Evolutionary conservation across 2,113 vertebrate genomes (phyloP).

Genomic region (Melanocharis versteri): DNA sequence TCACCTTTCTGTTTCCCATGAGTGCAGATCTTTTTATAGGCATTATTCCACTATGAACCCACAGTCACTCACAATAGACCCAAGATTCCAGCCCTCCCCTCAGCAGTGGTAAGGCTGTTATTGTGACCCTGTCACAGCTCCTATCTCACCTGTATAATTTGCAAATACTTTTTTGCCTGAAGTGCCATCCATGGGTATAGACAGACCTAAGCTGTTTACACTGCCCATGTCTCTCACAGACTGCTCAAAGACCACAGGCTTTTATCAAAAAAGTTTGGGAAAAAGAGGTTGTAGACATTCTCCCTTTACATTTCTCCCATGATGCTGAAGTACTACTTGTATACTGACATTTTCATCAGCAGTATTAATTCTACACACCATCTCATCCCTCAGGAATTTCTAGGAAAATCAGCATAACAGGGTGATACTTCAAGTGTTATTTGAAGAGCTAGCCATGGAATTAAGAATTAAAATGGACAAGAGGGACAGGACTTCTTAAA

Average conservation of each 20-base stretch:
- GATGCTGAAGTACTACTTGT: background rate
- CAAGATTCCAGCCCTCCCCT: background rate
- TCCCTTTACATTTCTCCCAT: background rate
- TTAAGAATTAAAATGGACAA: background rate
- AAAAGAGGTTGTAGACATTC: background rate
- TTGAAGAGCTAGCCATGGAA: background rate
- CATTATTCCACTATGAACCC: background rate
- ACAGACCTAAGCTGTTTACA: background rate
- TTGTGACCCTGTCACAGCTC: background rate
- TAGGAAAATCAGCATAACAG: background rate
- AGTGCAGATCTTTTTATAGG: background rate
- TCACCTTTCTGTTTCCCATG: background rate
- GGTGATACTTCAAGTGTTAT: background rate
- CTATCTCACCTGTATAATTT: background rate
- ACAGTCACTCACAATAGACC: background rate
- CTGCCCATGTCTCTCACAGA: background rate
- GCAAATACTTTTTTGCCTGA: background rate
- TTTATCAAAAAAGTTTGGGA: background rate
- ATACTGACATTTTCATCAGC: background rate
- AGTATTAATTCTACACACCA: background rate
- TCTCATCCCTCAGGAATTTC: background rate
- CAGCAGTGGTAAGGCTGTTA: background rate
- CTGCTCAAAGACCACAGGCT: background rate
- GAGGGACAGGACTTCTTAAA: background rate
- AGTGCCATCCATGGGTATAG: background rate